Evolutionary conservation across 2,113 vertebrate species (phyloP).

Genomic region (Tupaia chinensis): DNA sequence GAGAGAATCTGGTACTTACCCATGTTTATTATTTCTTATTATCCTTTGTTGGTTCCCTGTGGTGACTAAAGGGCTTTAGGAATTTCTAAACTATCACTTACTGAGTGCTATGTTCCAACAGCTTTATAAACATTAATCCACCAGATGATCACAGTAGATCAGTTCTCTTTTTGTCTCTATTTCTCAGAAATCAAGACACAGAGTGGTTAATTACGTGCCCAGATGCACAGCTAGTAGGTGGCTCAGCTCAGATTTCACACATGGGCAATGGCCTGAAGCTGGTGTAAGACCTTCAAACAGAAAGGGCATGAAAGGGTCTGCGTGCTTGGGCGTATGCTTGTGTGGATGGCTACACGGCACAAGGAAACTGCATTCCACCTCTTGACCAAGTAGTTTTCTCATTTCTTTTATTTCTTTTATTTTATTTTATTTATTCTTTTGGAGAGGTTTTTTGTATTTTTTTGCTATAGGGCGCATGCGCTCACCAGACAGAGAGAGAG

Average conservation of each 20-base stretch:
- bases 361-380: not conserved
- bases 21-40: slow-evolving; percentile 44
- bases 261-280: not conserved
- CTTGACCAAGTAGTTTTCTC: no score
- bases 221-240: not conserved
- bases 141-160: not conserved
- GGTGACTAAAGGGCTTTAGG: slow-evolving; percentile 35
- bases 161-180: slow-evolving; percentile 2
- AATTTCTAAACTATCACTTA: slow-evolving; percentile 54
- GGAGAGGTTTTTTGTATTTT: no score
- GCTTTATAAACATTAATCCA: slow-evolving; percentile 56
- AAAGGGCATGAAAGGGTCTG: not conserved
- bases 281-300: not conserved
- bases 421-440: no score
- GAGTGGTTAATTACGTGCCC: not conserved
- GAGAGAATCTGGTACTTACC: not conserved
- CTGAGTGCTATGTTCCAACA: not conserved
- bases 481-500: no score
- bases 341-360: not conserved
- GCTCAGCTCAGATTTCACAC: not conserved
- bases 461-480: no score
- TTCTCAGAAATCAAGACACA: slow-evolving; percentile 24
- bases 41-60: slow-evolving; percentile 36
- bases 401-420: no score
- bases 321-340: not conserved